phyloP scores from a whole-genome alignment of 2,797 vertebrate species.

The Eulemur coronatus region DNA sequence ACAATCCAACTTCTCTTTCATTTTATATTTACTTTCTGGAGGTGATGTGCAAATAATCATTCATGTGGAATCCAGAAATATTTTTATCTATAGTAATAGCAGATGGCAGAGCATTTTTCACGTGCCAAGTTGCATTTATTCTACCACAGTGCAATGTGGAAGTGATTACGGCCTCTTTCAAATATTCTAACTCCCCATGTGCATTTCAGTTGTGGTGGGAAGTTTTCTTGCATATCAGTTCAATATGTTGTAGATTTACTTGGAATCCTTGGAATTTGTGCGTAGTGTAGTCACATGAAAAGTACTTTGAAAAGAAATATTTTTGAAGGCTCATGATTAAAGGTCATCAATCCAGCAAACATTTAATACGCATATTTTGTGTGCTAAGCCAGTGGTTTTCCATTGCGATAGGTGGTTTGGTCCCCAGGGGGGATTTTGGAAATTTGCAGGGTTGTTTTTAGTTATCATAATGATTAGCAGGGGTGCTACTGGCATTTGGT shows the following conservation, averaged over 20 bases:
- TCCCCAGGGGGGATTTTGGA: slow-evolving; percentile 2
- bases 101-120: slow-evolving; percentile 65
- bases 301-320: slow-evolving; percentile 56
- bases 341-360: slow-evolving; percentile 49
- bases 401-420: background rate
- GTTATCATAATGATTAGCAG: background rate
- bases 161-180: slow-evolving; percentile 63
- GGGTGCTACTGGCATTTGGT: background rate
- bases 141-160: slow-evolving; percentile 55
- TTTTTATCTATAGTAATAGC: slow-evolving; percentile 65
- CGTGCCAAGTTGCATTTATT: slow-evolving; percentile 51
- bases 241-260: slow-evolving; percentile 61
- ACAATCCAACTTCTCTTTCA: slow-evolving; percentile 39
- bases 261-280: slow-evolving; percentile 63
- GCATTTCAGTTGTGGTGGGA: slow-evolving; percentile 41
- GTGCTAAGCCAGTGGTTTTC: slow-evolving; percentile 29
- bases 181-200: slow-evolving; percentile 4
- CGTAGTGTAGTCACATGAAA: slow-evolving; percentile 23
- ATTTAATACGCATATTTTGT: slow-evolving; percentile 18
- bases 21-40: slow-evolving; percentile 65
- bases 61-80: slow-evolving; percentile 66
- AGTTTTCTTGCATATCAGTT: slow-evolving; percentile 37
- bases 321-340: slow-evolving; percentile 52
- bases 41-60: slow-evolving; percentile 65
- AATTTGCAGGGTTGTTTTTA: background rate